These are phyloP conservation scores for Sinocyclocheilus grahami DNA, from an alignment of 2,113 vertebrate genomes.

Conservation along the genomic window DNA sequence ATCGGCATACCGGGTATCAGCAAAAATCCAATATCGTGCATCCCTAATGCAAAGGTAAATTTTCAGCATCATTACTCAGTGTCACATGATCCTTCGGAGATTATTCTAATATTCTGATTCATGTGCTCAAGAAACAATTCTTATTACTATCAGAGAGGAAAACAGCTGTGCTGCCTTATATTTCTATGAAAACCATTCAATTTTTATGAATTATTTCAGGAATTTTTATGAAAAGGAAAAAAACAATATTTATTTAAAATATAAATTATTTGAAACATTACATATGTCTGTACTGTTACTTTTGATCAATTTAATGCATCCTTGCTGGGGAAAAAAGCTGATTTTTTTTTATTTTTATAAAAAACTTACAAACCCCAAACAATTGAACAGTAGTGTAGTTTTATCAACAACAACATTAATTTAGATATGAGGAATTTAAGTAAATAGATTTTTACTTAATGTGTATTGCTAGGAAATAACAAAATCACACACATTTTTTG, in stretches of 20 bases:
- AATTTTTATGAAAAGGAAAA: neutral
- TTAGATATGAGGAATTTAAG: too few species aligned
- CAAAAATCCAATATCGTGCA: too few species aligned
- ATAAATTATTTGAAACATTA: neutral
- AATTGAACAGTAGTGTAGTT: neutral
- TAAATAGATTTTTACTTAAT: neutral
- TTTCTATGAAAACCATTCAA: neutral
- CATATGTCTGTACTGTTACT: neutral
- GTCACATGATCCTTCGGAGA: neutral
- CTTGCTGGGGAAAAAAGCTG: too few species aligned
- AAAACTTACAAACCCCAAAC: neutral
- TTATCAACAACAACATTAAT: neutral
- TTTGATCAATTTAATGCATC: neutral
- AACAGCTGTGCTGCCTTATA: neutral
- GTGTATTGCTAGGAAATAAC: neutral
- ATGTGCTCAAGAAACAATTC: neutral
- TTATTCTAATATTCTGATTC: neutral
- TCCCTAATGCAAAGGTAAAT: too few species aligned
- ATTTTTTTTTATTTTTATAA: too few species aligned
- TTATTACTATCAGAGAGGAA: neutral
- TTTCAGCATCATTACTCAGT: neutral
- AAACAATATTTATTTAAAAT: neutral
- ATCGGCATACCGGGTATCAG: too few species aligned
- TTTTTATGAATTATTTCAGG: neutral
- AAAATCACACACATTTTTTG: neutral